These are phyloP conservation scores for Rutilus rutilus DNA, from an alignment of 2,113 vertebrate species.

Conservation along the genomic window DNA sequence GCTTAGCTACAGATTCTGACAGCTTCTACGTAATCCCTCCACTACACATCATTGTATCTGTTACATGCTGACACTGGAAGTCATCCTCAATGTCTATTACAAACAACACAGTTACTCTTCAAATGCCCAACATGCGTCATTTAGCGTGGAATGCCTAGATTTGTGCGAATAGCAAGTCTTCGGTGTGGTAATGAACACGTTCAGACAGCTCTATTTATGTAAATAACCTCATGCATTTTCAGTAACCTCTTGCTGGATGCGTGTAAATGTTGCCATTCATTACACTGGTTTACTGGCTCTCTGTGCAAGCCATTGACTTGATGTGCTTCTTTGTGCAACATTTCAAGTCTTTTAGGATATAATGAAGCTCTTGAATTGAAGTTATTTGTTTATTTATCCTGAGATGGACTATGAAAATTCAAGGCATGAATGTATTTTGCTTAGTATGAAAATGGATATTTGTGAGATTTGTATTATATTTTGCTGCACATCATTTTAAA, in stretches of 20 bases:
- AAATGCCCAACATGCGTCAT: slow-evolving; percentile 47
- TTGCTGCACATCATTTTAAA: background rate
- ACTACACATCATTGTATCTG: slow-evolving; percentile 36
- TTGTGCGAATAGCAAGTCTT: background rate
- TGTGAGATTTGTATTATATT: background rate
- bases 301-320: background rate
- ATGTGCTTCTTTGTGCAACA: background rate
- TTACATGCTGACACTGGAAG: slow-evolving; percentile 37
- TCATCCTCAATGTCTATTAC: slow-evolving; percentile 40
- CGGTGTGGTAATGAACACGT: background rate
- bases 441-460: background rate
- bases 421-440: background rate
- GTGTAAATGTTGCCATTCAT: slow-evolving; percentile 16
- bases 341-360: background rate
- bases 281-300: background rate
- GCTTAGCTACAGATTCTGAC: slow-evolving; percentile 42
- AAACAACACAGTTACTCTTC: slow-evolving; percentile 34
- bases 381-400: background rate
- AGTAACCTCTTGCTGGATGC: slow-evolving; percentile 35
- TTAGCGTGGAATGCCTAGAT: background rate
- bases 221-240: slow-evolving; percentile 50
- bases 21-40: slow-evolving; percentile 19
- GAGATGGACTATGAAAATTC: background rate
- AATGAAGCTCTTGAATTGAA: background rate
- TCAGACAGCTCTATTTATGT: slow-evolving; percentile 17